Base-by-base conservation (phyloP, 1,140 invertebrate species). In the Acromyrmex heyeri region DNA sequence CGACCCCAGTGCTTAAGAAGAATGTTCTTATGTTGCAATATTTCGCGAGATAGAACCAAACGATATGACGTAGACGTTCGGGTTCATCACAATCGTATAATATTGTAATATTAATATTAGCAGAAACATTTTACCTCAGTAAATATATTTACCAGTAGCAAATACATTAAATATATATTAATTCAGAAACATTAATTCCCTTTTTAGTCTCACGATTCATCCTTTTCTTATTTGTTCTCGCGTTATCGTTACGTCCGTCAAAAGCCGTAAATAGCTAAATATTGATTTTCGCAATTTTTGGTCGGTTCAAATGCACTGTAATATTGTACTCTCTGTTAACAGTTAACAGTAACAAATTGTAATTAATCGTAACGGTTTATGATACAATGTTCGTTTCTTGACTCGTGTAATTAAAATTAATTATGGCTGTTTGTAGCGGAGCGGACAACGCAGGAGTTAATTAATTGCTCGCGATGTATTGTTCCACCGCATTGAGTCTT, bases 371-470 rank as follows among this genome's bases (percentile, higher is more conserved):
- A 61, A 87, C 76, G 75, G 83, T 81, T 81, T 86, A 79, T 78
- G 75, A 50, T 69, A 70, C 61, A 89, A 79, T 88, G 87, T 77
- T 88, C 90, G 78, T 86, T 91, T 91, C 85, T 67, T 85, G 89
- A 76, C 72, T 88, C 89, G 69, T 65, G 75, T 90, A 91, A 91
- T 91, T 91, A 88, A 91, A 90, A 91, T 91, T 91, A 90, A 91
- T 91, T 88, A 91, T 88, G 57, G 64, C 79, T 79, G 86, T 88
- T 88, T 72, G 88, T 86, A 86, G 86, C 75, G 83, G 48, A 57
- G 61, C 79, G 83, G 83, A 83, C 78, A 65, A 64, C 64, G 48
- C 48, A n/a, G 61, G 78, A 55, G 62, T 85, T 69, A 88, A 90
- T 82, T 91, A 91, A 90, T 90, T 91, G 73, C 88, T 88, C 70